Percentiles rank a stretch among this genome's conserved stretches.
Conservation (phyloP, 2,113 vertebrate genomes). For the human (Homo sapiens) region DNA sequence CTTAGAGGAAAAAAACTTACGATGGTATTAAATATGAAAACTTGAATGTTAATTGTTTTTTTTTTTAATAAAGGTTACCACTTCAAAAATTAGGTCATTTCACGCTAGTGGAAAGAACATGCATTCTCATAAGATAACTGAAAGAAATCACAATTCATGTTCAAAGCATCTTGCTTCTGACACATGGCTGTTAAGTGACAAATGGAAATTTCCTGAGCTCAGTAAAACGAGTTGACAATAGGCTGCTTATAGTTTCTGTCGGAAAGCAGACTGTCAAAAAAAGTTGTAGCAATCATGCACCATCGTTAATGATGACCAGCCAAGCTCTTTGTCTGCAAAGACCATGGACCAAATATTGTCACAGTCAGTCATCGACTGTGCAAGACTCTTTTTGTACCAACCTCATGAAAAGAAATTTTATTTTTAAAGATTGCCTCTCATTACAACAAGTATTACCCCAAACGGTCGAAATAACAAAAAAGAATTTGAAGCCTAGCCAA, state of each 20-base stretch:
- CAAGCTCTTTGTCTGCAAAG: constrained; percentile 30
- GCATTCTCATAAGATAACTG: constrained; percentile 33
- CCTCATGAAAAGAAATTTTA: constrained; percentile 18
- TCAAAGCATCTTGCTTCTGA: constrained; percentile 50
- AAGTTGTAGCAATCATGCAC: constrained; percentile 29
- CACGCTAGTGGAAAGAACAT: not conserved
- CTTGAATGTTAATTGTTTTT: not conserved
- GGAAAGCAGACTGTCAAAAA: constrained; percentile 29
- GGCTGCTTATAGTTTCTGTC: not conserved
- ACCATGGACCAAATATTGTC: not conserved
- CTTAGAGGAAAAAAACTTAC: not conserved
- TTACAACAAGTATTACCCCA: constrained; percentile 14
- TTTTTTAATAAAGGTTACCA: not conserved
- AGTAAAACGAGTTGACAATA: constrained; percentile 15
- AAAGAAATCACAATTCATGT: not conserved
- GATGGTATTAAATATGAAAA: constrained; percentile 4
- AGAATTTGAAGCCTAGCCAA: constrained; percentile 11
- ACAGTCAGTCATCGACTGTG: fast-evolving
- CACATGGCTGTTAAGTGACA: constrained; percentile 31
- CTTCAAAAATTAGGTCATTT: constrained; percentile 47
- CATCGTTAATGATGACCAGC: not conserved
- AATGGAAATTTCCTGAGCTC: constrained; percentile 53
- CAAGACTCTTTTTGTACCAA: not conserved
- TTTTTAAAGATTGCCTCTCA: not conserved
- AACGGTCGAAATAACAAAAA: constrained; percentile 52